Conservation (phyloP, 1,140 invertebrate species). For the Phymorhynchus buccinoides region DNA sequence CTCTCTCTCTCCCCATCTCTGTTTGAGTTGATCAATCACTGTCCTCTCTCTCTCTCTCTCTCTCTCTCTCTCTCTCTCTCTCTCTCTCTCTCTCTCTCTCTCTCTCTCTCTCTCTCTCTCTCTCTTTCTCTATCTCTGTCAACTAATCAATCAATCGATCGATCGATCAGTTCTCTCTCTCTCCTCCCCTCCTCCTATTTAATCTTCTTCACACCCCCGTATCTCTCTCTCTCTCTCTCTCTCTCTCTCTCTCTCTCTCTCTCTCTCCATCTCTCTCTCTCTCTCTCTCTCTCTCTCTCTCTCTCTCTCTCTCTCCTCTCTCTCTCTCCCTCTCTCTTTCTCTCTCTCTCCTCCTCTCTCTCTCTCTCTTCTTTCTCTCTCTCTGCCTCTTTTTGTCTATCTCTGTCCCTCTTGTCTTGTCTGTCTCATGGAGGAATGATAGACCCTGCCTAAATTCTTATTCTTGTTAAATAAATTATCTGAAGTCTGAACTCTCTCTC, state of each 20-base stretch:
- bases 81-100: conserved; percentile 17
- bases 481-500: no score
- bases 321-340: neutral
- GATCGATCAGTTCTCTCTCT: no score
- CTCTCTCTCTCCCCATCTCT: neutral
- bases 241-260: conserved; percentile 16
- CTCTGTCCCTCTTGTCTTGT: neutral
- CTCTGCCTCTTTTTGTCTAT: no score
- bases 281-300: neutral
- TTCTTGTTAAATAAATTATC: no score
- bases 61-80: conserved; percentile 15
- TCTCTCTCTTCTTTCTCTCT: no score
- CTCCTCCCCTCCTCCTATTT: no score
- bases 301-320: neutral
- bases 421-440: no score
- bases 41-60: neutral
- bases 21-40: neutral
- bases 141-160: neutral
- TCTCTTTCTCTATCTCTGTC: neutral
- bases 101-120: neutral
- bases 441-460: no score
- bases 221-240: neutral
- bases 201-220: neutral
- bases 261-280: neutral
- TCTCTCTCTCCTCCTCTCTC: no score